A percentile compares a stretch with the other conserved stretches of the same genome.
Evolutionary conservation across 2,797 vertebrate species (phyloP).

Genomic region (Leptoclinus maculatus): DNA sequence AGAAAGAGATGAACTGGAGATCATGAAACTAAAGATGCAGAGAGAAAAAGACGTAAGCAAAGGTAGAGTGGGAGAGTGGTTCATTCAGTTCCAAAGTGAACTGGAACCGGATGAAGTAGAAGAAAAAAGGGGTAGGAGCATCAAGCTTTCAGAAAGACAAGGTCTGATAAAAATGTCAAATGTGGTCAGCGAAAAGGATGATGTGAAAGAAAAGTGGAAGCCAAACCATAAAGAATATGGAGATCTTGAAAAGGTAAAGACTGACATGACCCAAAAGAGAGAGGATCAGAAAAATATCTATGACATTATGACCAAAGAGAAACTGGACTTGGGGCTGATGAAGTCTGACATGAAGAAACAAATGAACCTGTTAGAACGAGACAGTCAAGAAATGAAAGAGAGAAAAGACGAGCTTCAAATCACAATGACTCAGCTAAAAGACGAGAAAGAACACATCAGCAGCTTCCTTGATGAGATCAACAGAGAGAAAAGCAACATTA

Average conservation of each 20-base stretch:
- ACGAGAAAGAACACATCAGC: not conserved
- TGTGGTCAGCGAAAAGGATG: not conserved
- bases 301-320: not conserved
- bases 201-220: not conserved
- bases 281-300: not conserved
- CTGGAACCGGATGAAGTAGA: not conserved
- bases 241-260: not conserved
- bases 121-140: not conserved
- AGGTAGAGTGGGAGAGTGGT: not conserved
- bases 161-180: not conserved
- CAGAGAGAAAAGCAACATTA: not conserved
- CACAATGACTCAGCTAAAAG: not conserved
- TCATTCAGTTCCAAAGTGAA: not conserved
- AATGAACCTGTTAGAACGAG: constrained; percentile 13
- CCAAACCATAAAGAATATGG: not conserved
- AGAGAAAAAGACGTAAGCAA: constrained; percentile 29
- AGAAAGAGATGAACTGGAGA: constrained; percentile 65
- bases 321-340: not conserved
- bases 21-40: constrained; percentile 57
- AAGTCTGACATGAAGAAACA: not conserved
- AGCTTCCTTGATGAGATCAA: not conserved
- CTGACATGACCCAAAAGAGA: constrained; percentile 14
- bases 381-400: not conserved
- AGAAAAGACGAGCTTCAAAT: not conserved
- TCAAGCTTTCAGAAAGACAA: not conserved